Conservation (phyloP, 2,888 invertebrate genomes). For the Schrankia costaestrigalis region DNA sequence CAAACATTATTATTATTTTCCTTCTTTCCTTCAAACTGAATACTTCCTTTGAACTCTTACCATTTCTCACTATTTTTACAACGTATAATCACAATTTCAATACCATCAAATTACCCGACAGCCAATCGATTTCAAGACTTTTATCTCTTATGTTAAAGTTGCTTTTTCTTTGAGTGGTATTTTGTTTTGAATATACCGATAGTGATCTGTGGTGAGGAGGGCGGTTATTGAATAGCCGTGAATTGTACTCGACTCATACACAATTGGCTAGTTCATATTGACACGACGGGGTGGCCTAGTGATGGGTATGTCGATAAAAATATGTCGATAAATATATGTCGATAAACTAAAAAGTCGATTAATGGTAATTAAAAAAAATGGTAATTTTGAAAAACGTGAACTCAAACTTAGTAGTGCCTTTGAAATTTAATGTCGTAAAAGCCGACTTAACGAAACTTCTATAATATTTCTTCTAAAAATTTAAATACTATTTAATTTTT, state of each 20-base stretch:
- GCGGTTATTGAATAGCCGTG: slow-evolving; percentile 71
- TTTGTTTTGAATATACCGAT: slow-evolving; percentile 40
- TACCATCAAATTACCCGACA: slow-evolving; percentile 32
- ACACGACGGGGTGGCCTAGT: slow-evolving; percentile 69
- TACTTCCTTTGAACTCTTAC: slow-evolving; percentile 33
- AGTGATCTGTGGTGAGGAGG: slow-evolving; percentile 62
- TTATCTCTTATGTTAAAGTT: slow-evolving; percentile 15
- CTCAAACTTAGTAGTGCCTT: too few species aligned
- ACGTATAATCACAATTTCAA: slow-evolving; percentile 42
- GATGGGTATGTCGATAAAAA: slow-evolving; percentile 40
- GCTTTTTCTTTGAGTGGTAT: slow-evolving; percentile 14
- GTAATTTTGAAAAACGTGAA: too few species aligned
- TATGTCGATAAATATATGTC: slow-evolving; percentile 33
- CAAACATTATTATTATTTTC: too few species aligned
- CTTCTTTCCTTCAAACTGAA: too few species aligned
- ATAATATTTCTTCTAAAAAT: too few species aligned
- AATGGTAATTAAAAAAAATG: not conserved
- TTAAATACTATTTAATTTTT: too few species aligned
- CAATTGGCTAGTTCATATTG: slow-evolving; percentile 70
- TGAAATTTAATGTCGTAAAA: too few species aligned
- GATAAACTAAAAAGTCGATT: slow-evolving; percentile 16
- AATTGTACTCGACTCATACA: slow-evolving; percentile 67
- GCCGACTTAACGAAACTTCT: too few species aligned
- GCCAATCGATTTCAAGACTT: slow-evolving; percentile 9
- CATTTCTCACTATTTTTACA: slow-evolving; percentile 39